phyloP scores from a whole-genome alignment of 2,888 invertebrate species.

The Cephus pygmeus region DNA sequence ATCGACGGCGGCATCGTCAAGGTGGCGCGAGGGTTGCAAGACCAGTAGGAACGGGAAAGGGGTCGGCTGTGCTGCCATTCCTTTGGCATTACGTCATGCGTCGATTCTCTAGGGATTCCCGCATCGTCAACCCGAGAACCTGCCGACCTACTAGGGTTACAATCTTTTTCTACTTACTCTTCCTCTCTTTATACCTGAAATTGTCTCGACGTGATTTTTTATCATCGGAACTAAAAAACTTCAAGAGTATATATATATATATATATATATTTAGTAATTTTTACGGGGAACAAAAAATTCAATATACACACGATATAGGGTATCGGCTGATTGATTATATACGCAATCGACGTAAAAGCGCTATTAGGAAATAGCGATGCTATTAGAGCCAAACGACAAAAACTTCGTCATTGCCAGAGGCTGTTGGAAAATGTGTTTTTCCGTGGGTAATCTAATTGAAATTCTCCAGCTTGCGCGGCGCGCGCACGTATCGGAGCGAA shows the following conservation, averaged over 20 bases:
- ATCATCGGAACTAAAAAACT: background rate
- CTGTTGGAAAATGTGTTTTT: slow-evolving; percentile 17
- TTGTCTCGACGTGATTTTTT: background rate
- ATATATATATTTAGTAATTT: background rate
- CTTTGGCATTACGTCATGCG: slow-evolving; percentile 53
- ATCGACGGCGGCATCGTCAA: slow-evolving; percentile 25
- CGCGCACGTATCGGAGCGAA: slow-evolving; percentile 24
- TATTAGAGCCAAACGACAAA: slow-evolving; percentile 58
- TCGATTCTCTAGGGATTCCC: slow-evolving; percentile 54
- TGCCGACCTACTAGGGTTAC: slow-evolving; percentile 1
- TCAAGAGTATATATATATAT: too few species aligned
- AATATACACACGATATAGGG: background rate
- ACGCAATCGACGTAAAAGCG: slow-evolving; percentile 34
- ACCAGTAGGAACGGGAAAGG: slow-evolving; percentile 26
- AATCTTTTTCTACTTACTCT: background rate
- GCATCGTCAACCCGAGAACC: slow-evolving; percentile 28
- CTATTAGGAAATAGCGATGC: slow-evolving; percentile 43
- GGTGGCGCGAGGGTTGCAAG: slow-evolving; percentile 26
- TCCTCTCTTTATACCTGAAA: background rate
- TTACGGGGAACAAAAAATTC: background rate
- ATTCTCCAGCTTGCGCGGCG: slow-evolving; percentile 25
- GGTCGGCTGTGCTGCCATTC: slow-evolving; percentile 31
- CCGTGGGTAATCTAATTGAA: slow-evolving; percentile 54
- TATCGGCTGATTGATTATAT: background rate
- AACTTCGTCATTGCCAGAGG: slow-evolving; percentile 50